Evolutionary conservation across 2,113 vertebrate species (phyloP), one percentile per base, ranked within the genome.

Genomic region (Papio anubis): DNA sequence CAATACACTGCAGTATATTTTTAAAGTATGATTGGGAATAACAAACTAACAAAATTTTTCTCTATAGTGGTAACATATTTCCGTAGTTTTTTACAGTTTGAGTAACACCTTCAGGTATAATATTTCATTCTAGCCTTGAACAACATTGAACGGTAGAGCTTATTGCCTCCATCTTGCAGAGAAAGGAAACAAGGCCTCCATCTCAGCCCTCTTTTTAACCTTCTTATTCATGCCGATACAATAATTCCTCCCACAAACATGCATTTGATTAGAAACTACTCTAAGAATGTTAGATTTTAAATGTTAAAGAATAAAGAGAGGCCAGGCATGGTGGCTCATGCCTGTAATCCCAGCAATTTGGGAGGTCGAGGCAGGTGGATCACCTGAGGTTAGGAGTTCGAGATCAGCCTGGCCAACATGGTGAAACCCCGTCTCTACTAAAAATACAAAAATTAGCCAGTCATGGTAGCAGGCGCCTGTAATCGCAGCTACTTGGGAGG

Each of bases 1-100:
- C 3, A 45, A 32, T 61, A 88, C 43, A 23, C 50, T 86, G 35
- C 14, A 88, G n/a, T 57, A 76, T 12, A 92, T 85, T 93, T 91
- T 72, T 75, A 64, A 96, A 92, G n/a, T 90, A 81, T 88, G 20
- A 27, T 8, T 76, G 76, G 52, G 32, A 97, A 87, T 78, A 92
- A 70, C 64, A 40, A 40, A 88, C 13, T 81, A 4, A 83, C 73
- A 72, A 59, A 82, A 90, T 1, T 12, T 91, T 73, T 79, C 43
- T 61, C 55, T 83, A 50, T 55, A 70, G 32, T 87, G 55, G 17
- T 93, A 87, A 80, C 4, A 16, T 52, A 84, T 81, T 84, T 73
- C 1, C n/a, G 78, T 88, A 72, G 57, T 45, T 96, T 55, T 81
- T 70, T 83, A 93, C 18, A 78, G 21, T 80, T 85, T 83, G 68